Conservation (phyloP, 2,797 vertebrate genomes). For the Sphenopsis melanotis region DNA sequence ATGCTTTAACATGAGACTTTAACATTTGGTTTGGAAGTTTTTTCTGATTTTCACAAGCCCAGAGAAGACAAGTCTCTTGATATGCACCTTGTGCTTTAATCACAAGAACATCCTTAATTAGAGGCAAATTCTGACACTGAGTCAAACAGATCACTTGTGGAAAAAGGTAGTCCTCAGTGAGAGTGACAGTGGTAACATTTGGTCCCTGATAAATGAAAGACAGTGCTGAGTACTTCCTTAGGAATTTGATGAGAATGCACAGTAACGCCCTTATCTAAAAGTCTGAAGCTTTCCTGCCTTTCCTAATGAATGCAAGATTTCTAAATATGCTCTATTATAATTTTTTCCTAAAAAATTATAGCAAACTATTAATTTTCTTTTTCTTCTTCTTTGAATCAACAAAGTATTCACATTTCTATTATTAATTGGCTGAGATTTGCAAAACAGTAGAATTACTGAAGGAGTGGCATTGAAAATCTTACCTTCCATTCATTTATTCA, state of each 20-base stretch:
- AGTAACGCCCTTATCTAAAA: not conserved
- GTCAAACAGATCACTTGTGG: constrained; percentile 13
- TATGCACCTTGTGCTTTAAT: constrained; percentile 26
- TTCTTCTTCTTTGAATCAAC: not conserved
- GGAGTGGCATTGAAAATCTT: not conserved
- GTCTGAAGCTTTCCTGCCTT: not conserved
- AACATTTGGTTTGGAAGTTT: not conserved
- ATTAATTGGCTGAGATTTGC: not conserved
- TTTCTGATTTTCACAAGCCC: constrained; percentile 15
- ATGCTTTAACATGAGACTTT: not conserved
- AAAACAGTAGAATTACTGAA: not conserved
- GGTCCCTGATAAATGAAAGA: constrained; percentile 30
- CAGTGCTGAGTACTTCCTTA: not conserved
- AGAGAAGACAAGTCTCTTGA: constrained; percentile 16
- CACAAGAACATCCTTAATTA: constrained; percentile 39
- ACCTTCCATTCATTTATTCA: not conserved
- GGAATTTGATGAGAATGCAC: constrained; percentile 19
- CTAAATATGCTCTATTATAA: not conserved
- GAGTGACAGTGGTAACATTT: constrained; percentile 30
- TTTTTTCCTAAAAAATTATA: not conserved
- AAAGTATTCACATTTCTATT: not conserved
- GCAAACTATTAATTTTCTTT: not conserved
- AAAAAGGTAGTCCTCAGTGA: constrained; percentile 7
- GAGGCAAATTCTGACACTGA: constrained; percentile 17
- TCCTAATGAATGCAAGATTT: not conserved